A percentile compares a stretch with the other conserved stretches of the same genome.
Conservation (phyloP, 2,797 vertebrate genomes). For the Poecile montanus region DNA sequence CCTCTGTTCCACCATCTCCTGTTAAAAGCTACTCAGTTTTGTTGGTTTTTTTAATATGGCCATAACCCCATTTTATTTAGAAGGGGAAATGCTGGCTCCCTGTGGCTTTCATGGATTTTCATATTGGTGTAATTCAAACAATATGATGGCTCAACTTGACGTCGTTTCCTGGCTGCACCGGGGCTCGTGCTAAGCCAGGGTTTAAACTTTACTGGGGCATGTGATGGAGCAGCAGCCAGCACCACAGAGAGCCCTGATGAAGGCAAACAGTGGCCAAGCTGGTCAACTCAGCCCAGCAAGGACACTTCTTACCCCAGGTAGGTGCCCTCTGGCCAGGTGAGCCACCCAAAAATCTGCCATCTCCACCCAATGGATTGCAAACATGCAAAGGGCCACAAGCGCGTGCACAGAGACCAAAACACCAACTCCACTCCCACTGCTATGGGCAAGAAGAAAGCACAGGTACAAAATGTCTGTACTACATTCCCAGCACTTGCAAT, state of each 20-base stretch:
- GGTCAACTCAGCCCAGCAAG: neutral
- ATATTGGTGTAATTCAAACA: conserved; percentile 77
- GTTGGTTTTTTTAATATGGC: conserved; percentile 65
- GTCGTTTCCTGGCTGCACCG: conserved; percentile 58
- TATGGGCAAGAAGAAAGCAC: neutral
- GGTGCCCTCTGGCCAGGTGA: neutral
- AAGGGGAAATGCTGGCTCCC: conserved; percentile 72
- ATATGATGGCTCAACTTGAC: conserved; percentile 65
- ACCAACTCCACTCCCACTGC: neutral
- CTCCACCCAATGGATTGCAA: accelerated
- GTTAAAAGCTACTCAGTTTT: conserved; percentile 66
- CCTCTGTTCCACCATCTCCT: conserved; percentile 60
- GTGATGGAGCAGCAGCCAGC: conserved; percentile 39
- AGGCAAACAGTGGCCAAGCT: neutral
- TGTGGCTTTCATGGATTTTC: conserved; percentile 73
- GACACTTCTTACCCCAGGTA: neutral
- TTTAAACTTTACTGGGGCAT: conserved; percentile 42
- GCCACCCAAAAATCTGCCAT: neutral
- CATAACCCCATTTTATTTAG: conserved; percentile 75
- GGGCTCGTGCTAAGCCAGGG: conserved; percentile 37
- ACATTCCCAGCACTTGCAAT: neutral
- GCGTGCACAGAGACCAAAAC: neutral
- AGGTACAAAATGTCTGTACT: neutral
- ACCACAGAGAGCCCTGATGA: neutral
- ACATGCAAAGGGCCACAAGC: neutral